Evolutionary conservation across 2,888 invertebrate species (phyloP).

Genomic region (Xylota segnis): DNA sequence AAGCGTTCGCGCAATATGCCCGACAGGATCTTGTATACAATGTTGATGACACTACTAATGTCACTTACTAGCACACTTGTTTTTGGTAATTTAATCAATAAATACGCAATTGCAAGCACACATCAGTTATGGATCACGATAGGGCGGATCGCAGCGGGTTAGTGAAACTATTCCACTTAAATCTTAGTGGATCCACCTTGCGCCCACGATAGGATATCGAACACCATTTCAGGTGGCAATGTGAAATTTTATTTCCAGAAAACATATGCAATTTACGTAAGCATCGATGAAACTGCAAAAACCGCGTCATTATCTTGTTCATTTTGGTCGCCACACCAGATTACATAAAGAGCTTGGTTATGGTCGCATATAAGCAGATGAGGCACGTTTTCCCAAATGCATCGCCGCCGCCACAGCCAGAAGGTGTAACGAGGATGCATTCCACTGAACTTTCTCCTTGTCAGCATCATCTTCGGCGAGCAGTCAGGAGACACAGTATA

Average conservation of each 20-base stretch:
- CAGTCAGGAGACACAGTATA: constrained; percentile 16
- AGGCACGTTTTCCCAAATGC: constrained; percentile 49
- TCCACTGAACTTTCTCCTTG: constrained; percentile 64
- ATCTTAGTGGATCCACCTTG: no score
- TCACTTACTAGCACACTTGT: no score
- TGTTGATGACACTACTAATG: no score
- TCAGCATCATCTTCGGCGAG: constrained; percentile 48
- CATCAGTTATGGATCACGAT: no score
- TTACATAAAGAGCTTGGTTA: constrained; percentile 57
- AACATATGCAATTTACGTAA: constrained; percentile 20
- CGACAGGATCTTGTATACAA: no score
- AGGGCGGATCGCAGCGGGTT: no score
- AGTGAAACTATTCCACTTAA: no score
- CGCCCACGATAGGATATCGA: no score
- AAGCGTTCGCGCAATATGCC: no score
- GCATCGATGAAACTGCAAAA: constrained; percentile 25
- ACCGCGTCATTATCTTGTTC: constrained; percentile 34
- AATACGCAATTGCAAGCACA: no score
- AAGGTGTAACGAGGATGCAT: constrained; percentile 62
- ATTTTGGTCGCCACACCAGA: constrained; percentile 60
- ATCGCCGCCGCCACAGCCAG: constrained; percentile 33
- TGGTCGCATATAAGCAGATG: constrained; percentile 42
- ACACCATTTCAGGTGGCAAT: neutral
- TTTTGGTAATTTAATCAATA: no score
- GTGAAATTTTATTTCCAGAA: neutral